Evolutionary conservation across 2,113 vertebrate species (phyloP).

Genomic region (Menidia beryllina): DNA sequence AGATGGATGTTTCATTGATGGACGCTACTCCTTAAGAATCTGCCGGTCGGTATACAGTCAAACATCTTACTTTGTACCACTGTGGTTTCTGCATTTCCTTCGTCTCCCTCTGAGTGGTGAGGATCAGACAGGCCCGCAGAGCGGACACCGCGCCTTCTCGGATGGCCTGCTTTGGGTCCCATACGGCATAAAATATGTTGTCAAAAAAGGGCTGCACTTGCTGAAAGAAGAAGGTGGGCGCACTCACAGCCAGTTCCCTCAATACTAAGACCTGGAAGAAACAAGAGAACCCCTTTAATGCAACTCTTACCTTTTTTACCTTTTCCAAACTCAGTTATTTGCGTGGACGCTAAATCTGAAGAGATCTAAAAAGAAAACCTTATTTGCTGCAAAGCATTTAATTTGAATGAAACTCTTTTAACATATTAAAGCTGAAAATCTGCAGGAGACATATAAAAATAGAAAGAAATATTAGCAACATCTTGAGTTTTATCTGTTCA

Average conservation of each 20-base stretch:
- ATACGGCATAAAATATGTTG: constrained; percentile 96
- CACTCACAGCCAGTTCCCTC: constrained; percentile 94
- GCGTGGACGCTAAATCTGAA: too few species aligned
- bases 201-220: constrained; percentile 99
- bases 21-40: neutral
- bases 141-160: constrained; percentile 96
- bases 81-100: constrained; percentile 99
- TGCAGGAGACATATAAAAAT: too few species aligned
- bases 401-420: too few species aligned
- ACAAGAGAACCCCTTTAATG: neutral
- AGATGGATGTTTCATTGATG: neutral
- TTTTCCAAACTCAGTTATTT: too few species aligned
- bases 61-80: constrained; percentile 93
- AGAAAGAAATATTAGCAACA: too few species aligned
- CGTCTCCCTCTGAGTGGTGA: constrained; percentile 96
- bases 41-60: neutral
- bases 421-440: too few species aligned
- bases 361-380: too few species aligned
- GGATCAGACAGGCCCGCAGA: constrained; percentile 94
- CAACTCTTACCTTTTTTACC: neutral
- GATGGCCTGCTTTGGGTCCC: constrained; percentile 98
- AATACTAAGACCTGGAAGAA: constrained; percentile 90
- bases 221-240: constrained; percentile 99
- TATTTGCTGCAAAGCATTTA: too few species aligned
- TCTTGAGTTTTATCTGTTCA: too few species aligned